These are phyloP conservation scores for Hydrozoanthus gracilis DNA, from an alignment of 92 coral and sea anemone genomes.

Conservation along the genomic window DNA sequence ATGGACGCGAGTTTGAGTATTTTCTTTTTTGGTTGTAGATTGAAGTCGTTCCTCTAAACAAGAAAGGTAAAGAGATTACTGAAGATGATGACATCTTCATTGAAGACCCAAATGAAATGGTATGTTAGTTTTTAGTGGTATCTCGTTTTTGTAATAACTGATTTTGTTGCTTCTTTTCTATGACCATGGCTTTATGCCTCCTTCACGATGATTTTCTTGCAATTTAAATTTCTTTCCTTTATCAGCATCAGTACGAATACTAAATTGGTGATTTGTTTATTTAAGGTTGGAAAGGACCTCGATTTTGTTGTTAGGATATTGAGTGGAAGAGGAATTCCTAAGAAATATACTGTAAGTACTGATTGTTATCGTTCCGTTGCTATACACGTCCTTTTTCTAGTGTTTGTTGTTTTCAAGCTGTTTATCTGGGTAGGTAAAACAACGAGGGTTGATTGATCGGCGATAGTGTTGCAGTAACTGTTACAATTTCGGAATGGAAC, in stretches of 20 bases:
- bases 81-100: conserved; percentile 90
- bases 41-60: conserved; percentile 89
- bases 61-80: conserved; percentile 89
- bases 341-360: conserved; percentile 81
- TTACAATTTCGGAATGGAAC: no score
- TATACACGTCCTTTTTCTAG: background rate
- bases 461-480: no score
- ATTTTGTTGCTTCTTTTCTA: background rate
- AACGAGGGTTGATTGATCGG: no score
- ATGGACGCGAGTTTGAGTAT: background rate
- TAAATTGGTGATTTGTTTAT: background rate
- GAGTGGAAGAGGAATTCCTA: conserved; percentile 89
- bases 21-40: conserved; percentile 55
- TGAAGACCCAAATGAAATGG: conserved; percentile 87
- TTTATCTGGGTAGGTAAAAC: background rate
- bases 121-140: conserved; percentile 20
- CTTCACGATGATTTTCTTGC: background rate
- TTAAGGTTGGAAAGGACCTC: conserved; percentile 78
- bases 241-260: background rate
- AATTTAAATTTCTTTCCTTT: background rate
- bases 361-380: no score
- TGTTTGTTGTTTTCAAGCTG: background rate
- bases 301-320: conserved; percentile 90
- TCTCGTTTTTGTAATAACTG: no score
- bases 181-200: background rate